Percentiles rank a stretch among this genome's conserved stretches.
Conservation (phyloP, 2,113 vertebrate genomes). For the Dipodomys stephensi region DNA sequence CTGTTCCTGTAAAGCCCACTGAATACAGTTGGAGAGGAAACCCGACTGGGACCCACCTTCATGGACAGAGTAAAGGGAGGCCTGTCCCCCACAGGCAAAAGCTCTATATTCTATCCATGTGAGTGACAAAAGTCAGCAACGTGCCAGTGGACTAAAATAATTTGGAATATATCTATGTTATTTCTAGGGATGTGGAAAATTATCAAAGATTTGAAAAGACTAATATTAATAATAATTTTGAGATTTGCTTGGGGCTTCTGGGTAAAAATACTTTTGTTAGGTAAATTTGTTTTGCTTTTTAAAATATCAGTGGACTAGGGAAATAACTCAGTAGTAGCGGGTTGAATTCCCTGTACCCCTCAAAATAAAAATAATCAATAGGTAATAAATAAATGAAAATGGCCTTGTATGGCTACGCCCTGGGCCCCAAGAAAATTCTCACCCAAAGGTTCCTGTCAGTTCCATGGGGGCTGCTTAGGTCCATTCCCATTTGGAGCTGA, state of each 20-base stretch:
- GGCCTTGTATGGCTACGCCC: background rate
- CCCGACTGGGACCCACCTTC: background rate
- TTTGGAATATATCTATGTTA: background rate
- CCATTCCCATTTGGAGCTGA: background rate
- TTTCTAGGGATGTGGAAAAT: background rate
- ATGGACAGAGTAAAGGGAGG: background rate
- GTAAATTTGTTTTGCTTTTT: background rate
- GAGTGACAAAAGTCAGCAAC: background rate
- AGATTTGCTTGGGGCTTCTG: background rate
- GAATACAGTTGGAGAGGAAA: background rate
- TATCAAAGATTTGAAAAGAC: slow-evolving; percentile 6
- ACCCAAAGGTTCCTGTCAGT: background rate
- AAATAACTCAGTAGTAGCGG: no score
- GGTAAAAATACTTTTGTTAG: background rate
- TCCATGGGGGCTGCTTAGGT: background rate
- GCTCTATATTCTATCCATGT: background rate
- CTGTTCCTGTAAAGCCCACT: background rate
- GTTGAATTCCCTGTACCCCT: no score
- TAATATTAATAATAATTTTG: background rate
- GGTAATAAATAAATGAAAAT: background rate
- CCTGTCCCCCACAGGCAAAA: background rate
- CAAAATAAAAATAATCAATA: no score
- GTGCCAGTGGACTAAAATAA: background rate
- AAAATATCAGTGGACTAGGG: no score
- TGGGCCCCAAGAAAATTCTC: background rate